Evolutionary conservation across 2,113 vertebrate genomes (phyloP), one percentile per base, ranked within the genome.

Genomic region (Rhombomys opimus): DNA sequence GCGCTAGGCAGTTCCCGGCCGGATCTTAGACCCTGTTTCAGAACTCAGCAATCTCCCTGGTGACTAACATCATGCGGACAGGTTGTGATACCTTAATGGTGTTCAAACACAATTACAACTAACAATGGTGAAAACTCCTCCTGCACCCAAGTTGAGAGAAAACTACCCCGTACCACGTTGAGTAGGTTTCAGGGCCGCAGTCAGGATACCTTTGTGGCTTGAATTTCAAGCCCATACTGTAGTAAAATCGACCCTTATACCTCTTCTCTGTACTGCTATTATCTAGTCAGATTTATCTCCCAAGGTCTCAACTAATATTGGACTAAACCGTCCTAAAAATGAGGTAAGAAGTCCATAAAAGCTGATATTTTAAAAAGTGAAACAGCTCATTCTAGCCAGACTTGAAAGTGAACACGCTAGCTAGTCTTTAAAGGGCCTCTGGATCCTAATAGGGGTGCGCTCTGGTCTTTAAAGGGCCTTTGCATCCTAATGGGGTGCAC

Each of bases 401-500:
- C 75, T 87, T 93, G 91, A 94, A 80, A 77, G 2, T 86, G 27
- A 93, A 13, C 52, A 92, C 73, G 88, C 72, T 38, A 80, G 76
- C 89, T 75, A 54, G 18, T 70, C 8, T 93, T 61, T 78, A 65
- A 93, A 77, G 57, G 10, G 10, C 2, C 54, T 88, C 81, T 76
- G 50, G 4, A 63, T 78, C 85, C 77, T 63, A 23, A 4, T 54
- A 76, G 57, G 7, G 46, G 46, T 46, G 46, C 46, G 46, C 46
- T 61, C 67, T 54, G 22, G 13, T 0, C 41, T 41, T 41, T 41
- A 41, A 4, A 41, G 41, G 41, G 41, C 41, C 41, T 41, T 4
- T 41, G 41, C 2, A 41, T 2, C 41, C 89, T 75, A 59, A 14
- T 68, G 57, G 5, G 4, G 30, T 76, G 91, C 85, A 13, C 5